A percentile compares a stretch with the other conserved stretches of the same genome.
phyloP scores from a whole-genome alignment of 2,797 vertebrate genomes.

The Tadarida brasiliensis region DNA sequence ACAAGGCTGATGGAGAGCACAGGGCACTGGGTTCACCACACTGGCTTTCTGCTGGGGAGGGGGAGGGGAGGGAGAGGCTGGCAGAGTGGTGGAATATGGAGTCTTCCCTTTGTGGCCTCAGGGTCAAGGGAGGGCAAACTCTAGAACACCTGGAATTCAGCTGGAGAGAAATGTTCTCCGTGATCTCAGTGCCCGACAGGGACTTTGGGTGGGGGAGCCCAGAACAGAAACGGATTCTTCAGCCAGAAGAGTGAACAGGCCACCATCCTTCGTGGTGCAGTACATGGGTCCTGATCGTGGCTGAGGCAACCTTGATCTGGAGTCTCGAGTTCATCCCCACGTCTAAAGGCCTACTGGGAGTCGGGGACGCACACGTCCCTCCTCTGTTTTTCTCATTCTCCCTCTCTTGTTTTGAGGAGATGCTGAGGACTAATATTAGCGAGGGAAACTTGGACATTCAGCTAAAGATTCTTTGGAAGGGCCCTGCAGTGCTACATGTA shows the following conservation, averaged over 20 bases:
- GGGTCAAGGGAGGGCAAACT: not conserved
- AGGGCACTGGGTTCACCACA: not conserved
- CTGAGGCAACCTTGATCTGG: not conserved
- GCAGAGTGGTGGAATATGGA: not conserved
- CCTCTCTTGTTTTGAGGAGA: not conserved
- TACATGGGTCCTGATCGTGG: not conserved
- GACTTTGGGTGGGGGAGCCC: not conserved
- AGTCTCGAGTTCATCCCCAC: not conserved
- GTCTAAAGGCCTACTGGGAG: not conserved
- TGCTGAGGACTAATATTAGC: not conserved
- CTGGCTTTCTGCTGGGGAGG: not conserved
- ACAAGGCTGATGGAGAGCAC: not conserved
- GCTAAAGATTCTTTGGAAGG: not conserved
- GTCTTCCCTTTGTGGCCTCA: not conserved
- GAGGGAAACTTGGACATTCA: not conserved
- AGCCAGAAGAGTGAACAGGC: not conserved
- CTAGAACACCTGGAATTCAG: not conserved
- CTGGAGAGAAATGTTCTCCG: not conserved
- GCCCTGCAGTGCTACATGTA: not conserved
- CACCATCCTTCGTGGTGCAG: not conserved
- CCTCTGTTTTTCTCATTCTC: not conserved
- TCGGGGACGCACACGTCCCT: too few species aligned
- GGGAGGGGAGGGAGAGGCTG: not conserved
- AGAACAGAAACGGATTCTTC: not conserved
- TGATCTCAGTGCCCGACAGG: not conserved